Base-by-base conservation (phyloP, 2,888 invertebrate genomes). In the Pyrochroa serraticornis region DNA sequence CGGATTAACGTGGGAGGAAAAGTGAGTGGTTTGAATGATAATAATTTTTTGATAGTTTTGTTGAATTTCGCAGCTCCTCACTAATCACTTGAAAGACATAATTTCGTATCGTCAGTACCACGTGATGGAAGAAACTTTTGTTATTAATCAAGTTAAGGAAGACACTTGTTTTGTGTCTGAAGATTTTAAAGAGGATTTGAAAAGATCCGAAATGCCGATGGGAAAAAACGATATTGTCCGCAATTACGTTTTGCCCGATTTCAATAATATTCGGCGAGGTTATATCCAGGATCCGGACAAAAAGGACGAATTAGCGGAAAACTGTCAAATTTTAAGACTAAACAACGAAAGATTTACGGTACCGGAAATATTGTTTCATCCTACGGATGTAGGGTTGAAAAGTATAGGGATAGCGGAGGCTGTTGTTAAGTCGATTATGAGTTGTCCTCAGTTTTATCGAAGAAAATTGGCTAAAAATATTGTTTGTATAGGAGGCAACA, bases 111-210 rank as follows among this genome's bases (percentile, higher is more conserved):
- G 92, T 37, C 97, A 98, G 75, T 80, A 98, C 39, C 95, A 99
- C 82, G 97, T 99, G 0, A 95, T 97, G 95, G 97, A 98, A 76
- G 99, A 99, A 79, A 96, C 97, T 0, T 96, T 93, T 80, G 96
- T 99, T 0, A 95, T 99, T 42, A 99, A 99, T 80, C 97, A 99
- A 81, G 92, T 91, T 0, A 99, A 99, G 78, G 99, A 99, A 80
- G 98, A 99, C 76, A 88, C 92, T 0, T 98, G 98, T 76, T 99
- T 89, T 81, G 95, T 98, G 0, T 90, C 97, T 0, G 83, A 86
- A 65, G 84, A 97, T 75, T 95, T 96, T 71, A 85, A 86, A 70
- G 81, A 81, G 12, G 96, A 97, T 69, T 89, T 96, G 87, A 83
- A 84, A 54, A 84, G 84, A 42, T 87, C 92, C 10, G 83, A 82